Conservation (phyloP, 2,888 invertebrate species). For the Xanthostigma xanthostigma region DNA sequence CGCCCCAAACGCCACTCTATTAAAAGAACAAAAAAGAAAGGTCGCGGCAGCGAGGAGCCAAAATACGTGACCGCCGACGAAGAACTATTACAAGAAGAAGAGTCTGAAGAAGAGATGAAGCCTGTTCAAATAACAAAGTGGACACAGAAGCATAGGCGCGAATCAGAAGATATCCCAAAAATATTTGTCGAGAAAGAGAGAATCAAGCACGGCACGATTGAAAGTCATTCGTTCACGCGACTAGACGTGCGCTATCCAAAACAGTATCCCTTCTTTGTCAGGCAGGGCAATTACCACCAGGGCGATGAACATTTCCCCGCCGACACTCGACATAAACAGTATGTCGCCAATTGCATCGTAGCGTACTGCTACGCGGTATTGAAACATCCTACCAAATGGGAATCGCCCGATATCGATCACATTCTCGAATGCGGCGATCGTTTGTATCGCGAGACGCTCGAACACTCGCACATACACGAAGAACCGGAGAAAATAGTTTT, state of each 20-base stretch:
- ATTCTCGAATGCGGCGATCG: slow-evolving; percentile 37
- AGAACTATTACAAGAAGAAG: slow-evolving; percentile 8
- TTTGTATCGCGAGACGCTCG: slow-evolving; percentile 27
- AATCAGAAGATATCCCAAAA: slow-evolving; percentile 21
- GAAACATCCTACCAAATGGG: slow-evolving; percentile 45
- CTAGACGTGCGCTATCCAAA: slow-evolving; percentile 22
- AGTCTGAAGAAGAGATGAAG: slow-evolving; percentile 5
- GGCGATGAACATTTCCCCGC: slow-evolving; percentile 22
- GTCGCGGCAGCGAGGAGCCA: too few relatives aligned
- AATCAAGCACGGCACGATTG: slow-evolving; percentile 24
- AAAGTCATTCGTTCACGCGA: slow-evolving; percentile 27
- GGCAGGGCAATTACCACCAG: slow-evolving; percentile 24
- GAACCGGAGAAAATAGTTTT: slow-evolving; percentile 30
- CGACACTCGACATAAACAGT: slow-evolving; percentile 28
- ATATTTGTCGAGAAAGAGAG: slow-evolving; percentile 12
- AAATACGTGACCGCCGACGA: not conserved
- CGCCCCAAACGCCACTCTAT: not conserved
- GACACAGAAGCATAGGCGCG: slow-evolving; percentile 25
- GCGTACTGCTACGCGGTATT: slow-evolving; percentile 41
- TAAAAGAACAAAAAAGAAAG: not conserved
- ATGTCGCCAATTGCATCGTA: slow-evolving; percentile 40
- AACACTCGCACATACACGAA: slow-evolving; percentile 21
- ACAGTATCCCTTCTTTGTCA: slow-evolving; percentile 25
- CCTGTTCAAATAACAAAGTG: slow-evolving; percentile 9
- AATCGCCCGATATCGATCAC: slow-evolving; percentile 40